Conservation (phyloP, 2,888 invertebrate species). For the Latrodectus hesperus region DNA sequence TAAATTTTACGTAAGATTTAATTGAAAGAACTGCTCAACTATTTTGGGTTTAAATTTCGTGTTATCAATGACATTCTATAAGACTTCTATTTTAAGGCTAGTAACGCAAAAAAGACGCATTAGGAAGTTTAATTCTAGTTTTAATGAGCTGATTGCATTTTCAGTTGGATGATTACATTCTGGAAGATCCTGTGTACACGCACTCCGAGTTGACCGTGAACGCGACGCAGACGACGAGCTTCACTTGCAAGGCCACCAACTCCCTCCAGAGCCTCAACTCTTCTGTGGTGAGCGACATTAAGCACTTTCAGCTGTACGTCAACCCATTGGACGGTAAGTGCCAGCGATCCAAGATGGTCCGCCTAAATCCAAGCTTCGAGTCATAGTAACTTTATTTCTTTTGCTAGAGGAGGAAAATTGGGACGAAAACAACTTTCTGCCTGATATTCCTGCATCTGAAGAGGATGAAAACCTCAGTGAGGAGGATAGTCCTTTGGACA, state of each 20-base stretch:
- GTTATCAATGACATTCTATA: too few relatives aligned
- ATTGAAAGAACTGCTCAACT: too few relatives aligned
- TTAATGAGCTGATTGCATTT: not conserved
- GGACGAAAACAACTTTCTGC: constrained; percentile 16
- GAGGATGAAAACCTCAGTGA: constrained; percentile 20
- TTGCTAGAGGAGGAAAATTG: constrained; percentile 28
- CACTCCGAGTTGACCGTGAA: constrained; percentile 72
- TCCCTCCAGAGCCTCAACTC: constrained; percentile 69
- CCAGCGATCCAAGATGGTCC: not conserved
- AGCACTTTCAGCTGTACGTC: constrained; percentile 70
- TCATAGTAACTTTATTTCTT: too few relatives aligned
- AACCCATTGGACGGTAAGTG: constrained; percentile 65
- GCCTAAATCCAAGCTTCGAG: too few relatives aligned
- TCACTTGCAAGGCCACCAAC: constrained; percentile 73
- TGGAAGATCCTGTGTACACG: constrained; percentile 47
- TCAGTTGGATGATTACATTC: constrained; percentile 24
- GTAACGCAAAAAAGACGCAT: too few relatives aligned
- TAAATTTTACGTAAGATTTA: too few relatives aligned
- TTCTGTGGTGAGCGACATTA: constrained; percentile 68
- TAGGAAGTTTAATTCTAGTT: too few relatives aligned
- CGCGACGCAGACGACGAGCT: constrained; percentile 72
- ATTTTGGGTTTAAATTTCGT: too few relatives aligned
- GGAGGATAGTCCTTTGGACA: constrained; percentile 1
- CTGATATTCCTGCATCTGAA: constrained; percentile 37
- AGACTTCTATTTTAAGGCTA: too few relatives aligned